Percentiles rank a stretch among this genome's conserved stretches.
Conservation (phyloP, 1,140 invertebrate genomes). For the Microplitis demolitor region DNA sequence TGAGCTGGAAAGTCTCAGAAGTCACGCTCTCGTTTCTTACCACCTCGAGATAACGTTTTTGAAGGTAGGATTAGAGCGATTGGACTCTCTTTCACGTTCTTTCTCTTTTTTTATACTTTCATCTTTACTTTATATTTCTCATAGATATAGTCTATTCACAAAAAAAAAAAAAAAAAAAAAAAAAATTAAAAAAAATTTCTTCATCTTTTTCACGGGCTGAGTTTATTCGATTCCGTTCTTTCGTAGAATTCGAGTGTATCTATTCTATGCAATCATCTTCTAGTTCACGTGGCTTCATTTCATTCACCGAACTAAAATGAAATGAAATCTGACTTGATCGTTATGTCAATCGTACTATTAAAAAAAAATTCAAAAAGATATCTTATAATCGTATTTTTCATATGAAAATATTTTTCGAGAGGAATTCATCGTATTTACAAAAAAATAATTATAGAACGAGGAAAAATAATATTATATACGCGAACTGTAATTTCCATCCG, state of each 20-base stretch:
- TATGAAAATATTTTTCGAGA: no score
- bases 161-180: background rate
- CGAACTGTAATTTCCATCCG: no score
- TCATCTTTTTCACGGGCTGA: background rate
- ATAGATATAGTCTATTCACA: background rate
- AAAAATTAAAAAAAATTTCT: background rate
- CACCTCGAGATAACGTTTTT: slow-evolving; percentile 28
- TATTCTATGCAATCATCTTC: background rate
- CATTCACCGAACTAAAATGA: background rate
- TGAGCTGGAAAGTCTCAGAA: slow-evolving; percentile 28
- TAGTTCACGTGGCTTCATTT: background rate
- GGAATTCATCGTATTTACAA: no score
- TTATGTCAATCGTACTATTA: background rate
- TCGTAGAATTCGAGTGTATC: background rate
- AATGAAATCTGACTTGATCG: background rate
- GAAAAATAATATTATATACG: no score
- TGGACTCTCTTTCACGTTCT: background rate
- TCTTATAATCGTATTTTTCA: no score
- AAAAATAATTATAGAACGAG: no score
- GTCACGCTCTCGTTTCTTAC: slow-evolving; percentile 8
- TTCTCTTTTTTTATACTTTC: background rate
- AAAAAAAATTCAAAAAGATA: background rate
- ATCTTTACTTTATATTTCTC: background rate
- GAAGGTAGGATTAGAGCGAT: slow-evolving; percentile 11
- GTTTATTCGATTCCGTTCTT: slow-evolving; percentile 2